A percentile compares a stretch with the other conserved stretches of the same genome.
These are phyloP conservation scores for Melanotaenia maccullochi DNA, from an alignment of 2,797 vertebrate genomes.

Conservation along the genomic window DNA sequence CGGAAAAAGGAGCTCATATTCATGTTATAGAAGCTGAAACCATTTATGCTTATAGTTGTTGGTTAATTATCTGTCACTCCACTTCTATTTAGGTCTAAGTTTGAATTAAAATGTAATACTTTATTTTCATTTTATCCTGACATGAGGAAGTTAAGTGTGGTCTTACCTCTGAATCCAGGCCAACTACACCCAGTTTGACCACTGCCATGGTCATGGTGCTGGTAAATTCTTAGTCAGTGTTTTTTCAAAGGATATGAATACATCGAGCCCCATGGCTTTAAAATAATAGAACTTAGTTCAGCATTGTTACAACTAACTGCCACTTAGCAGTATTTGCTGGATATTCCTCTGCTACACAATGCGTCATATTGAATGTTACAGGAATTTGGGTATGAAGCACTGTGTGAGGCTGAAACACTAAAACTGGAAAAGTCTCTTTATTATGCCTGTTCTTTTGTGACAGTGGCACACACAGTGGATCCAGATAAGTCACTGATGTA, in stretches of 20 bases:
- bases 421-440: conserved; percentile 57
- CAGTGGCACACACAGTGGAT: conserved; percentile 15
- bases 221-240: conserved; percentile 58
- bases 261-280: conserved; percentile 56
- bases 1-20: neutral
- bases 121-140: neutral
- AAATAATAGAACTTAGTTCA: conserved; percentile 52
- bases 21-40: neutral
- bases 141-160: conserved; percentile 37
- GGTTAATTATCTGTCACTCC: neutral
- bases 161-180: conserved; percentile 60
- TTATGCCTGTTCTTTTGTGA: conserved; percentile 38
- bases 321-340: conserved; percentile 63
- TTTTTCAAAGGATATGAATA: conserved; percentile 63
- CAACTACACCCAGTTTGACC: conserved; percentile 43
- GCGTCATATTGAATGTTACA: conserved; percentile 32
- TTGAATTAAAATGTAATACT: neutral
- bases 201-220: conserved; percentile 24
- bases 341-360: conserved; percentile 40
- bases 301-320: conserved; percentile 43
- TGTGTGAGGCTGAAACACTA: conserved; percentile 30
- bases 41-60: neutral
- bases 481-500: conserved; percentile 22
- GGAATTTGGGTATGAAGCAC: conserved; percentile 31
- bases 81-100: neutral